Conservation (phyloP, 2,113 vertebrate genomes). For the Toxotes chatareus region DNA sequence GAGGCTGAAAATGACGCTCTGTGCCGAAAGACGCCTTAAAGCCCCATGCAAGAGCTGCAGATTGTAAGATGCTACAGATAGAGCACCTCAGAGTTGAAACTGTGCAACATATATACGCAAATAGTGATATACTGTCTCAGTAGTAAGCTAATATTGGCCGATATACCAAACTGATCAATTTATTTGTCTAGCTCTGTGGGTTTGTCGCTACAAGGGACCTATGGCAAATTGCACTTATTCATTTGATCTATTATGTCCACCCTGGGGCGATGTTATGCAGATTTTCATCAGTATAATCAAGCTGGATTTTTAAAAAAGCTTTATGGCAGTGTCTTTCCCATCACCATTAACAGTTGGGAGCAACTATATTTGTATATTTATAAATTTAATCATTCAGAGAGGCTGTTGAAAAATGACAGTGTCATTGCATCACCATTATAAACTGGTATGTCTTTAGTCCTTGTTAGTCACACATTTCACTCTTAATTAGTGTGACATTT, state of each 20-base stretch:
- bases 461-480: conserved; percentile 43
- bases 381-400: neutral
- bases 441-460: conserved; percentile 29
- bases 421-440: conserved; percentile 38
- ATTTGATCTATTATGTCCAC: neutral
- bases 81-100: too few relatives aligned
- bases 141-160: neutral
- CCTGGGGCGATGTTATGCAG: neutral
- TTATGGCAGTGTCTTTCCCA: neutral
- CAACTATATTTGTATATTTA: conserved; percentile 16
- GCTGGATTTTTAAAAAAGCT: neutral
- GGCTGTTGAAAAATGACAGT: conserved; percentile 11
- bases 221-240: neutral
- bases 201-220: neutral
- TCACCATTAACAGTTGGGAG: conserved; percentile 12
- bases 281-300: neutral
- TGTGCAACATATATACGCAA: too few relatives aligned
- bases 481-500: conserved; percentile 61
- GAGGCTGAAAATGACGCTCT: neutral
- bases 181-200: neutral
- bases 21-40: neutral
- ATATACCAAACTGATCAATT: neutral
- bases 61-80: neutral
- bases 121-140: neutral
- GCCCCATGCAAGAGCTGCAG: neutral